Conservation (phyloP, 2,113 vertebrate genomes). For the Pomatorhinus ruficollis region DNA sequence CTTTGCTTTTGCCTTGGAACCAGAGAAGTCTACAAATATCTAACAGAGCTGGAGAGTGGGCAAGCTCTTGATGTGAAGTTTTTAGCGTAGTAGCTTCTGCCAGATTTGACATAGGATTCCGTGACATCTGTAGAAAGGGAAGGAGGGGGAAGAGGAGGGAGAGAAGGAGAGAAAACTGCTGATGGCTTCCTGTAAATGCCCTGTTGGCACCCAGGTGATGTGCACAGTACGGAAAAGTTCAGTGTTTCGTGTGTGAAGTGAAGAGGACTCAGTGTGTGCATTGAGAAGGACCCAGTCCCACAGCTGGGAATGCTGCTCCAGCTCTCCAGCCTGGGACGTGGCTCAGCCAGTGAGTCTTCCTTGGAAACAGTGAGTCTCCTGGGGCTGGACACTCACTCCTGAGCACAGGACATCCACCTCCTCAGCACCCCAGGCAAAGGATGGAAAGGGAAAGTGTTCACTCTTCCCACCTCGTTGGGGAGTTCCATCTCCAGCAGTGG, state of each 20-base stretch:
- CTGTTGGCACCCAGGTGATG: background rate
- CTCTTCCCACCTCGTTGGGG: background rate
- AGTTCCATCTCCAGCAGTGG: background rate
- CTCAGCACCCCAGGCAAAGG: background rate
- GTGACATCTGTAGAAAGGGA: background rate
- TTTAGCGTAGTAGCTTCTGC: background rate
- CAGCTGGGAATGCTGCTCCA: background rate
- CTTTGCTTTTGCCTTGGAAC: conserved; percentile 1
- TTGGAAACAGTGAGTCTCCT: background rate
- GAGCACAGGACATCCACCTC: background rate
- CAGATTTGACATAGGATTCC: background rate
- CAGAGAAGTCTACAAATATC: background rate
- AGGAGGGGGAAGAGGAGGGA: background rate
- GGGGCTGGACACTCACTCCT: background rate
- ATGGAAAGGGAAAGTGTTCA: background rate
- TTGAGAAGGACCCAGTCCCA: background rate
- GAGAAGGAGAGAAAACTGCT: background rate
- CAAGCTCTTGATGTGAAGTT: background rate
- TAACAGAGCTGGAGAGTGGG: background rate
- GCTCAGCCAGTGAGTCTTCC: background rate
- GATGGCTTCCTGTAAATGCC: background rate
- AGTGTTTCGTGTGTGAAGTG: background rate
- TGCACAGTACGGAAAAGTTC: rapidly evolving
- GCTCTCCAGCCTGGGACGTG: background rate
- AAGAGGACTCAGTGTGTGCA: background rate